phyloP scores from a whole-genome alignment of 2,797 vertebrate species.

The Loriculus beryllinus region DNA sequence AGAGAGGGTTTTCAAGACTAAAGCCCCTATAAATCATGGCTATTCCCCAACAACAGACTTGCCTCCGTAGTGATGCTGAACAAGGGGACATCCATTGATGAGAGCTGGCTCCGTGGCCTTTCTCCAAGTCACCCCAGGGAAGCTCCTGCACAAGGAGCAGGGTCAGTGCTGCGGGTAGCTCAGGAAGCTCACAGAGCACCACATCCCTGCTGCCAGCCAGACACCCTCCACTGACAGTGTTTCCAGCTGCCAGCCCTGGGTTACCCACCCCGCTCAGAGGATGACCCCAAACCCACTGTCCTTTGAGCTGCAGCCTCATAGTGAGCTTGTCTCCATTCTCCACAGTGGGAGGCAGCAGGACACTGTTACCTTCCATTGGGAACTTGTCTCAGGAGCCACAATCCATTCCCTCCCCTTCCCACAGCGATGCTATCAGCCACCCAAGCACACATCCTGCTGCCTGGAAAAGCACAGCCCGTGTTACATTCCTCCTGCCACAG shows the following conservation, averaged over 20 bases:
- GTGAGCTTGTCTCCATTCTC: not conserved
- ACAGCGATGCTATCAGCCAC: rapidly evolving
- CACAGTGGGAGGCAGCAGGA: not conserved
- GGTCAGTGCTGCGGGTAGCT: not conserved
- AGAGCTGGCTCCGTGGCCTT: not conserved
- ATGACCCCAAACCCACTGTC: not conserved
- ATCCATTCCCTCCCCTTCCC: rapidly evolving
- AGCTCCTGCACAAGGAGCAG: not conserved
- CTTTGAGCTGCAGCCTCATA: not conserved
- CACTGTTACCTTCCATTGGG: not conserved
- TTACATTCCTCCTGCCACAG: not conserved
- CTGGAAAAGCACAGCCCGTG: not conserved
- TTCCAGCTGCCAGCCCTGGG: not conserved
- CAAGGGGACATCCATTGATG: not conserved
- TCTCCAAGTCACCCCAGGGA: not conserved
- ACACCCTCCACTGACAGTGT: rapidly evolving
- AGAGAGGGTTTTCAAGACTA: not conserved
- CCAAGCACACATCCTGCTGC: not conserved
- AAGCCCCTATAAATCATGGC: not conserved
- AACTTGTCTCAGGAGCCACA: rapidly evolving
- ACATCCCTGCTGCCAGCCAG: not conserved
- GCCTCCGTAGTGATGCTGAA: not conserved
- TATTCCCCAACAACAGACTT: not conserved
- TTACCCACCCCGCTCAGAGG: not conserved
- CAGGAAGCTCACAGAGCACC: not conserved